Percentiles rank a stretch among this genome's conserved stretches.
phyloP scores from a whole-genome alignment of 2,888 invertebrate species.

The Andrena hattorfiana region DNA sequence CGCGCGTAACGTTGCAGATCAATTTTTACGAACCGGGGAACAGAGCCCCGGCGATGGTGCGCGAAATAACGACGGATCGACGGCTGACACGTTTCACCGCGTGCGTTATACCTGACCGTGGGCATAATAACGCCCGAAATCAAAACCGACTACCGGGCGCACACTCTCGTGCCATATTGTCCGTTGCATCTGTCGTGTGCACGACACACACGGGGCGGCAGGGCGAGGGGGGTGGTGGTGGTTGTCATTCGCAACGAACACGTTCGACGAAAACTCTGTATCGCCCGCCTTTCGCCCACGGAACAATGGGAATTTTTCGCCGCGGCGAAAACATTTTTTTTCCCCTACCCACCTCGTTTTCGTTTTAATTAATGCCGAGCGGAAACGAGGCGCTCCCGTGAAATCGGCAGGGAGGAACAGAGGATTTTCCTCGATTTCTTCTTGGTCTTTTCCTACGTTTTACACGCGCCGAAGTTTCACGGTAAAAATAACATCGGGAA shows the following conservation, averaged over 20 bases:
- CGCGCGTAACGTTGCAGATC: slow-evolving; percentile 47
- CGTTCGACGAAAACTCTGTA: slow-evolving; percentile 58
- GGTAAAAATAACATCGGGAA: slow-evolving; percentile 24
- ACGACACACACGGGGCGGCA: slow-evolving; percentile 36
- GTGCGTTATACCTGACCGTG: slow-evolving; percentile 72
- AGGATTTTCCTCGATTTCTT: slow-evolving; percentile 7
- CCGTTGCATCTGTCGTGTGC: slow-evolving; percentile 79
- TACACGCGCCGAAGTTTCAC: slow-evolving; percentile 8
- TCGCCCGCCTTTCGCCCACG: slow-evolving; percentile 23
- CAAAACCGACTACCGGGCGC: slow-evolving; percentile 65
- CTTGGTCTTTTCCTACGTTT: slow-evolving; percentile 15
- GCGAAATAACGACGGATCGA: slow-evolving; percentile 69
- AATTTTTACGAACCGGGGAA: slow-evolving; percentile 48
- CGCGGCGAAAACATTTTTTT: slow-evolving; percentile 21
- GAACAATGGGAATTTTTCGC: slow-evolving; percentile 47
- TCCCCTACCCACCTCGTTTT: not conserved
- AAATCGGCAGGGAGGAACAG: not conserved
- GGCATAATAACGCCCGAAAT: slow-evolving; percentile 75
- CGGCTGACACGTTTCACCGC: slow-evolving; percentile 70
- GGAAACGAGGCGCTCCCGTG: not conserved
- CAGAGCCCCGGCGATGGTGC: slow-evolving; percentile 13
- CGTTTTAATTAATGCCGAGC: slow-evolving; percentile 45
- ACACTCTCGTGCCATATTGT: slow-evolving; percentile 70
- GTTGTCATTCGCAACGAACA: slow-evolving; percentile 57
- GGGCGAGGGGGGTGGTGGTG: too few species aligned